Evolutionary conservation across 2,113 vertebrate genomes (phyloP).

Genomic region (Lepisosteus osseus): DNA sequence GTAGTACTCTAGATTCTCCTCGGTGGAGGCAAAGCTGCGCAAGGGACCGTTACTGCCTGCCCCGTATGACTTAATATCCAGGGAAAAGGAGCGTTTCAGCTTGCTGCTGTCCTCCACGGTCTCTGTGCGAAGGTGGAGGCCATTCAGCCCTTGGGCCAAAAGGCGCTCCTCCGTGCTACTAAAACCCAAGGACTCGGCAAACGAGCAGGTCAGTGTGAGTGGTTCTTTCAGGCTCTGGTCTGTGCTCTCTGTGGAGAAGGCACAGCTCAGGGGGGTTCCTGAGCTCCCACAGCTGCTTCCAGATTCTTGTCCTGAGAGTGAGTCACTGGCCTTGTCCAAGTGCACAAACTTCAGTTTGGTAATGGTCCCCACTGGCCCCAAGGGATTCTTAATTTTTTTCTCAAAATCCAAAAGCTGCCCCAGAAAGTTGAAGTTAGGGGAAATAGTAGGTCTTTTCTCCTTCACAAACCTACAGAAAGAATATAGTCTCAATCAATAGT

Average conservation of each 20-base stretch:
- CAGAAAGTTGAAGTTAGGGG: conserved; percentile 78
- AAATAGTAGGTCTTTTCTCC: conserved; percentile 74
- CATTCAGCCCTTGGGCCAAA: conserved; percentile 68
- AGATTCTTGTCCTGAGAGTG: conserved; percentile 21
- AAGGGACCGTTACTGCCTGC: conserved; percentile 36
- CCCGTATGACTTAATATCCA: conserved; percentile 84
- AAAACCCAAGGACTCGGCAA: conserved; percentile 22
- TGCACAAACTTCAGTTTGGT: conserved; percentile 65
- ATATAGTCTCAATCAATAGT: not conserved
- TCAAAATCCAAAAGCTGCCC: conserved; percentile 88
- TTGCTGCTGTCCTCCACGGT: conserved; percentile 73
- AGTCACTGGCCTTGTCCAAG: conserved; percentile 52
- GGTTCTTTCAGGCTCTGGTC: conserved; percentile 45
- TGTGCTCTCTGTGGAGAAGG: conserved; percentile 37
- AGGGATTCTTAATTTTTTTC: conserved; percentile 80
- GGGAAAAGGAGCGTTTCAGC: conserved; percentile 88
- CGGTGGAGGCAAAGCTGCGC: conserved; percentile 51
- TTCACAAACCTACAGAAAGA: conserved; percentile 68
- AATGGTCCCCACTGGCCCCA: conserved; percentile 36
- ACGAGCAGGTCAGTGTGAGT: conserved; percentile 40
- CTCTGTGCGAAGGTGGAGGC: conserved; percentile 72
- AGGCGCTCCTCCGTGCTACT: conserved; percentile 55
- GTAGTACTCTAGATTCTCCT: conserved; percentile 70
- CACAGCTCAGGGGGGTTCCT: conserved; percentile 30
- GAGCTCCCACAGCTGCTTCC: conserved; percentile 25